Conservation (phyloP, 2,113 vertebrate species). For the Sprattus sprattus region DNA sequence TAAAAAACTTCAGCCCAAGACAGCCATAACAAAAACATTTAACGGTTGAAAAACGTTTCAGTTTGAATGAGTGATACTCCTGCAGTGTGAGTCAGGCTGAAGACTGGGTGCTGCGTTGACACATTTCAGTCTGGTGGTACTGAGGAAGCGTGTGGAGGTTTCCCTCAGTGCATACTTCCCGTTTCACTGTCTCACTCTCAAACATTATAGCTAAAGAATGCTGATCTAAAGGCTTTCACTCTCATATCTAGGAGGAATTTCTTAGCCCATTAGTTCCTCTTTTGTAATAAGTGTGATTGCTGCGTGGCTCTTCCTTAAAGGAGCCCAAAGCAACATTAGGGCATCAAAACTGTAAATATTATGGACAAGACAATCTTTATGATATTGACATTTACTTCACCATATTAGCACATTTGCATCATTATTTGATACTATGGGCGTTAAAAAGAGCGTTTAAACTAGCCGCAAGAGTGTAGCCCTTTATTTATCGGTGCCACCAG, state of each 20-base stretch:
- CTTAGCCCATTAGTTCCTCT: not conserved
- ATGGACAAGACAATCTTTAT: too few species aligned
- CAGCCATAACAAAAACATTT: not conserved
- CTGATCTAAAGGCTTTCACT: not conserved
- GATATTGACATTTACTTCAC: too few species aligned
- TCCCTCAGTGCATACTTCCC: not conserved
- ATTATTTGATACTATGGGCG: too few species aligned
- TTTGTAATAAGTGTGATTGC: not conserved
- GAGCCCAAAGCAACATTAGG: too few species aligned
- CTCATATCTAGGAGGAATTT: not conserved
- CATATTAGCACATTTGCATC: too few species aligned
- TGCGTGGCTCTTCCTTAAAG: too few species aligned
- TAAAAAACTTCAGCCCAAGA: not conserved
- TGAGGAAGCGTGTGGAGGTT: not conserved
- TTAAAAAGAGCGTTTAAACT: too few species aligned
- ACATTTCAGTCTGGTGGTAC: not conserved
- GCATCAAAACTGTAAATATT: too few species aligned
- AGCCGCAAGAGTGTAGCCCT: too few species aligned
- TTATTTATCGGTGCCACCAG: too few species aligned
- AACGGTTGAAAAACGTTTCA: not conserved
- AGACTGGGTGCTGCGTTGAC: not conserved
- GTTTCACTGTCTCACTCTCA: not conserved
- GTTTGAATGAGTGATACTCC: not conserved
- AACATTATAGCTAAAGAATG: not conserved
- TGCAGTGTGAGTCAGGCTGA: not conserved